phyloP scores from a whole-genome alignment of 2,113 vertebrate species.

The Etheostoma cragini region DNA sequence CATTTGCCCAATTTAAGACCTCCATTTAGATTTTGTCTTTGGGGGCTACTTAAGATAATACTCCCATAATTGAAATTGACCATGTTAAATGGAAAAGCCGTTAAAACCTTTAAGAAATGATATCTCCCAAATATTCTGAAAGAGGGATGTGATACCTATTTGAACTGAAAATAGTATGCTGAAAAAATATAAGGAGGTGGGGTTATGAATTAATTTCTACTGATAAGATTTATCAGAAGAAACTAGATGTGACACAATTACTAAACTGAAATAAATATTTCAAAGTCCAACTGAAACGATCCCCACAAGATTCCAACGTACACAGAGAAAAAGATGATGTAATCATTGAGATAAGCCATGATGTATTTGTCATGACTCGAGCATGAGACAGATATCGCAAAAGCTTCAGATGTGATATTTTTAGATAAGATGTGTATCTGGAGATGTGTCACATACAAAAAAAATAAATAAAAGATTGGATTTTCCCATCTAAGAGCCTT shows the following conservation, averaged over 20 bases:
- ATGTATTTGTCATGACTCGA: constrained; percentile 28
- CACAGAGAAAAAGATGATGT: constrained; percentile 26
- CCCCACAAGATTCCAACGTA: constrained; percentile 32
- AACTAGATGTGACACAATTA: not conserved
- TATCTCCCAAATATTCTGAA: constrained; percentile 19
- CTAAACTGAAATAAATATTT: not conserved
- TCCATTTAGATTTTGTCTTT: constrained; percentile 77
- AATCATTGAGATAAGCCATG: constrained; percentile 41
- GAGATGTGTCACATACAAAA: constrained; percentile 38
- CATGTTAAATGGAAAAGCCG: constrained; percentile 68
- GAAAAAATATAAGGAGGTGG: not conserved
- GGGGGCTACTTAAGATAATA: constrained; percentile 75
- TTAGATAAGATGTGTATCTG: constrained; percentile 59
- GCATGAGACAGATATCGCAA: constrained; percentile 17
- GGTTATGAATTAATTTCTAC: not conserved
- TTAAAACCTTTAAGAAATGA: constrained; percentile 63
- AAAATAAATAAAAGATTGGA: too few relatives aligned
- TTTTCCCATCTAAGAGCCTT: not conserved
- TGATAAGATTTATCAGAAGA: not conserved
- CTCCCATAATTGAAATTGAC: constrained; percentile 71
- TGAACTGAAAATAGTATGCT: not conserved
- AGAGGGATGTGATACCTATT: not conserved
- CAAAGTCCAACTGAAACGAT: constrained; percentile 15
- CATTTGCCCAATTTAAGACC: constrained; percentile 66
- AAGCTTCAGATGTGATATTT: constrained; percentile 34